These are phyloP conservation scores for Mus spretus DNA, from an alignment of 2,797 vertebrate genomes.

Conservation along the genomic window DNA sequence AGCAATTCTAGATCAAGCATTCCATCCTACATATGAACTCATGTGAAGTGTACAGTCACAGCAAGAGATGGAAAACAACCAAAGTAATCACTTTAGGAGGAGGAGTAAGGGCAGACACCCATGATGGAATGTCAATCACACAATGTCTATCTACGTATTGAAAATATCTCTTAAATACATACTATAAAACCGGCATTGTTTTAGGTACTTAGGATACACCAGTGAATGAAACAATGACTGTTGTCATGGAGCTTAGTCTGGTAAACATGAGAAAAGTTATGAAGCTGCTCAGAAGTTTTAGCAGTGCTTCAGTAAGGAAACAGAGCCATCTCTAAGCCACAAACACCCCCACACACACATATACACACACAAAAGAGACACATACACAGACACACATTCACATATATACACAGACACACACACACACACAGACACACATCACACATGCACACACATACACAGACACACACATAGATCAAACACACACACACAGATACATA, in stretches of 20 bases:
- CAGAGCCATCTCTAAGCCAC: background rate
- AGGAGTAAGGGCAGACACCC: too few species aligned
- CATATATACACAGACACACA: too few species aligned
- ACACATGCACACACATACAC: background rate
- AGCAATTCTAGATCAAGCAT: background rate
- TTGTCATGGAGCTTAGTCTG: background rate
- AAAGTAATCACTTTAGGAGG: background rate
- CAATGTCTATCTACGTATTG: background rate
- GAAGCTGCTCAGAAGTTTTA: background rate
- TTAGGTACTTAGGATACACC: background rate
- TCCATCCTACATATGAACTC: background rate
- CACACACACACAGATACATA: background rate
- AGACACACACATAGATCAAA: background rate
- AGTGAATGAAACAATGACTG: background rate
- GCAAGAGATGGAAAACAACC: background rate
- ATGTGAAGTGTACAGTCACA: background rate
- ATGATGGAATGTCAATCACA: background rate
- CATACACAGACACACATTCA: too few species aligned
- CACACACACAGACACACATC: background rate
- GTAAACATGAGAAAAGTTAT: background rate
- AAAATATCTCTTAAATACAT: background rate
- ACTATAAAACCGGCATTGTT: background rate
- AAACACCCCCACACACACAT: too few species aligned
- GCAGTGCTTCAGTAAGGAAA: background rate
- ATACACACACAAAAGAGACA: too few species aligned